Conservation (phyloP, 1,140 invertebrate species). For the Hyles vespertilio region DNA sequence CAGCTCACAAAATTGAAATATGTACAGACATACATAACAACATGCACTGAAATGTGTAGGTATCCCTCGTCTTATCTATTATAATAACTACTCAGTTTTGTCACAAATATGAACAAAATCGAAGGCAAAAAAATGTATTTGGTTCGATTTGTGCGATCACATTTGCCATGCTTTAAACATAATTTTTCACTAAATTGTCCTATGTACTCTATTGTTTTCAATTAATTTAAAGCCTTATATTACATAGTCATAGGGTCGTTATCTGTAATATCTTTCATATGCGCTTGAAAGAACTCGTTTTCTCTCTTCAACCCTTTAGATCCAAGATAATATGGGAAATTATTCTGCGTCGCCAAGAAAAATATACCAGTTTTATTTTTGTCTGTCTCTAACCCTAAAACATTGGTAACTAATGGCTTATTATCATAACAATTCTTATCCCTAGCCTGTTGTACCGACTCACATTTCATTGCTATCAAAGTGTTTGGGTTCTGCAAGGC, state of each 20-base stretch:
- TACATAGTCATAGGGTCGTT: conserved; percentile 6
- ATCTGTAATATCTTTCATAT: conserved; percentile 11
- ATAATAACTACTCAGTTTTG: too few relatives aligned
- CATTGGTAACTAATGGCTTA: conserved; percentile 36
- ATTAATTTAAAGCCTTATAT: not conserved
- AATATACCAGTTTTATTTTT: conserved; percentile 44
- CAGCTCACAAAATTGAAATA: too few relatives aligned
- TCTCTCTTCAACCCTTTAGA: conserved; percentile 43
- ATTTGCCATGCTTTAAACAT: too few relatives aligned
- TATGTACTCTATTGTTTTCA: too few relatives aligned
- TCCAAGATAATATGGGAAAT: conserved; percentile 44
- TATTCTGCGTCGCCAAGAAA: conserved; percentile 43
- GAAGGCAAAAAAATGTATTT: too few relatives aligned
- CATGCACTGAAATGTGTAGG: too few relatives aligned
- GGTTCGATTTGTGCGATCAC: too few relatives aligned
- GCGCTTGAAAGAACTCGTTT: conserved; percentile 26
- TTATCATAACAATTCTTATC: conserved; percentile 42
- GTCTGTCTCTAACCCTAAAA: conserved; percentile 43
- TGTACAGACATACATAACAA: too few relatives aligned
- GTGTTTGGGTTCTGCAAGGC: conserved; percentile 37
- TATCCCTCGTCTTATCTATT: too few relatives aligned
- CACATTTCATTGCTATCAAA: conserved; percentile 52
- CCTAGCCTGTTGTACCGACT: conserved; percentile 52
- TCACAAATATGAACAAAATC: too few relatives aligned
- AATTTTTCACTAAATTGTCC: too few relatives aligned